These are phyloP conservation scores for Cynopterus brachyotis DNA, from an alignment of 2,113 vertebrate genomes.

Conservation along the genomic window DNA sequence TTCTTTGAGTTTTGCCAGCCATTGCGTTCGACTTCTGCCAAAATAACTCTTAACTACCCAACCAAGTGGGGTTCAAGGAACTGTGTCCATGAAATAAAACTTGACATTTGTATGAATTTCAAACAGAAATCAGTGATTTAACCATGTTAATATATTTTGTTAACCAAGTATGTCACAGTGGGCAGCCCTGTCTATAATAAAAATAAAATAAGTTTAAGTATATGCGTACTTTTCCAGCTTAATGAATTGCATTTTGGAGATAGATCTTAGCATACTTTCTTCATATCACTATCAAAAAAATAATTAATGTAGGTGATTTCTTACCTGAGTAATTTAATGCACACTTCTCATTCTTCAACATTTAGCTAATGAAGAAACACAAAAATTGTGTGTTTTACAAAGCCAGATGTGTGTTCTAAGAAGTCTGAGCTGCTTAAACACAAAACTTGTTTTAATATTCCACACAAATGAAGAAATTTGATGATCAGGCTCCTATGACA, in stretches of 20 bases:
- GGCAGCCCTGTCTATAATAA: background rate
- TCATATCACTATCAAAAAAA: background rate
- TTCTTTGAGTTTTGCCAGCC: background rate
- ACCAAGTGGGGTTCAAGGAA: background rate
- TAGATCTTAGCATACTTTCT: background rate
- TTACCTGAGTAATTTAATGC: background rate
- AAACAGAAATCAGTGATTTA: background rate
- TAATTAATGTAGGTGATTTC: background rate
- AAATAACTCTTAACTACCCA: background rate
- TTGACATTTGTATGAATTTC: background rate
- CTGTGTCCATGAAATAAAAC: background rate
- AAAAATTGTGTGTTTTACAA: background rate
- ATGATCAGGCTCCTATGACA: background rate
- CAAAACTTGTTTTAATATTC: constrained; percentile 40
- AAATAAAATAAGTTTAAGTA: background rate
- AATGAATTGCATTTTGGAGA: background rate
- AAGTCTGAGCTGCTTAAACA: constrained; percentile 19
- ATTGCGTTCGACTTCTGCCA: background rate
- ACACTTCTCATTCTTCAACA: background rate
- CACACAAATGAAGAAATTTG: background rate
- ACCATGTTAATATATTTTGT: background rate
- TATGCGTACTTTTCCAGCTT: background rate
- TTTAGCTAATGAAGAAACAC: background rate
- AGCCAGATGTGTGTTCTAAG: background rate
- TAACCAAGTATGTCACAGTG: background rate